Evolutionary conservation across 1,140 invertebrate species (phyloP), one percentile per base, ranked within the genome.

Genomic region (Goniozus legneri): DNA sequence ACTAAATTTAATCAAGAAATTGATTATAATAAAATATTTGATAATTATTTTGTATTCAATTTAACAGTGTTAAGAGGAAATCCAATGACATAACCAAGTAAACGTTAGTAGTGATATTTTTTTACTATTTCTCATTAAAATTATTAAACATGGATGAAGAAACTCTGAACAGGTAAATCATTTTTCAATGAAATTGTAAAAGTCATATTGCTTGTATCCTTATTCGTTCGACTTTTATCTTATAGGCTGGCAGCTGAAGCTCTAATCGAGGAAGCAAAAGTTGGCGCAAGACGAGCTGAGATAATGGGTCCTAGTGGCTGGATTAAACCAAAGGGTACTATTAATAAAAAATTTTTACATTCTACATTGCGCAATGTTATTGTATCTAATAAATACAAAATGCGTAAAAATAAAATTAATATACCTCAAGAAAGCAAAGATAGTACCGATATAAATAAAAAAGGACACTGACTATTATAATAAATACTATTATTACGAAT

Each of bases 231-330:
- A 35, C 15, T n/a, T 35, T 34, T 32, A 33, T 42, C 13, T 19
- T 47, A 18, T 40, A 83, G 81, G 64, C 63, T 83, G 60, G 82
- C 82, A 21, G 78, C 74, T 12, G 80, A 82, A 64, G 82, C 82
- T 55, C 63, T 84, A 31, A 61, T 84, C n/a, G 71, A 81, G 54
- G 82, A 84, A 70, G 80, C 82, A 4, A 78, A 79, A 34, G 62
- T 78, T 58, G 81, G 81, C 34, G 80, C 80, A 31, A 76, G 74
- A 46, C 69, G 81, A 56, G 81, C 81, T 14, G 80, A 82, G 71
- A 72, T 80, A 38, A 77, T 82, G 50, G 82, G 82, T 13, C 81
- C 82, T 6, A 81, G 79, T 47, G 82, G 81, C 30, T 83, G 81
- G 81, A 64, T 82, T 15, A 83, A 80, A 65, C 77, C 77, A 7